Percentiles rank a stretch among this genome's conserved stretches.
Evolutionary conservation across 1,140 invertebrate genomes (phyloP).

Genomic region (Philotrypesis tridentata): DNA sequence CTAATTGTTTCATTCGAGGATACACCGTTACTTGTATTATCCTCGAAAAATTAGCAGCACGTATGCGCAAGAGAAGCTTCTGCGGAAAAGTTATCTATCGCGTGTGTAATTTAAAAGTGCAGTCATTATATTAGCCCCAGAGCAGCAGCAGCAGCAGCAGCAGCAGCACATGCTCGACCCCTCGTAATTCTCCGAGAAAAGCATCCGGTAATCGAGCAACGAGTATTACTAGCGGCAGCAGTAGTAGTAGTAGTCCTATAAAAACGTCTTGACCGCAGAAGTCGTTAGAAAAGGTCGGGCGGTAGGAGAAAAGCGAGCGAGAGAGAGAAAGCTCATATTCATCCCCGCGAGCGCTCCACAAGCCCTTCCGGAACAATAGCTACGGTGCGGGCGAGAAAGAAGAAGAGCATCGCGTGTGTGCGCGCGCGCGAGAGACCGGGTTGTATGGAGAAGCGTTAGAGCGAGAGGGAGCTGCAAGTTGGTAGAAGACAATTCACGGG

Average conservation of each 20-base stretch:
- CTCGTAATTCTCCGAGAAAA: slow-evolving; percentile 30
- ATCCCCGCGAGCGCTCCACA: not conserved
- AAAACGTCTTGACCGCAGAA: slow-evolving; percentile 43
- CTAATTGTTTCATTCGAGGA: not conserved
- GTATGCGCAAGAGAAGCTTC: not conserved
- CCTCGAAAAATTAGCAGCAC: too few species aligned
- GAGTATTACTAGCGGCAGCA: not conserved
- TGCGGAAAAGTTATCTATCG: not conserved
- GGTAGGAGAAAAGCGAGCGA: not conserved
- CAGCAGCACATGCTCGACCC: not conserved
- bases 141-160: not conserved
- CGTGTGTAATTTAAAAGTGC: slow-evolving; percentile 7
- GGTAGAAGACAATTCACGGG: slow-evolving; percentile 69
- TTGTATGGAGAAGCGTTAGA: slow-evolving; percentile 38
- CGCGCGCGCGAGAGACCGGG: slow-evolving; percentile 33
- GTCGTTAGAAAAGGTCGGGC: slow-evolving; percentile 11
- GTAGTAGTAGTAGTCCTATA: not conserved
- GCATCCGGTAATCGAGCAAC: slow-evolving; percentile 38
- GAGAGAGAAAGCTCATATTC: slow-evolving; percentile 29
- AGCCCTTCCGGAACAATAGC: not conserved
- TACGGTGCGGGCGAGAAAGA: not conserved
- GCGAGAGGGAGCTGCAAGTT: slow-evolving; percentile 38
- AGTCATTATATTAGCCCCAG: not conserved
- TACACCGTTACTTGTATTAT: too few species aligned
- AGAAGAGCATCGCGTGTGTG: not conserved